Percentiles rank a stretch among this genome's conserved stretches.
These are phyloP conservation scores for Axinella damicornis DNA, from an alignment of 37 sponge, comb jelly and placozoan species.

Conservation along the genomic window DNA sequence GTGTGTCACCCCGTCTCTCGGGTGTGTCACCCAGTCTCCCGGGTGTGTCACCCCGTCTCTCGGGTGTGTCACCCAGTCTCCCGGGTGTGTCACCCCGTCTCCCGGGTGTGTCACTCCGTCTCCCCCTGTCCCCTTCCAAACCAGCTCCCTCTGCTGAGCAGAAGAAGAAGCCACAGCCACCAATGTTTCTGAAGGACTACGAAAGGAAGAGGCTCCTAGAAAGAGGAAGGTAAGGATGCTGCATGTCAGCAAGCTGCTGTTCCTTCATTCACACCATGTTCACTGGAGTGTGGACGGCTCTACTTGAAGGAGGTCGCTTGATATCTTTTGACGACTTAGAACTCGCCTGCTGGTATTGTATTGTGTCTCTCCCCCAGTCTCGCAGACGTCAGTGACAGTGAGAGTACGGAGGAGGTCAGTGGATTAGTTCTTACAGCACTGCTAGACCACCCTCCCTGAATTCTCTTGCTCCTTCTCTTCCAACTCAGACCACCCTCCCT, in stretches of 20 bases:
- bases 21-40: no score
- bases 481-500: not conserved
- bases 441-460: not conserved
- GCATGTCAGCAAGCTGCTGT: not conserved
- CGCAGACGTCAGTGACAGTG: constrained; percentile 58
- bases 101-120: not conserved
- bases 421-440: not conserved
- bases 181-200: constrained; percentile 89
- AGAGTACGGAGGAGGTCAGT: constrained; percentile 51
- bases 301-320: no score
- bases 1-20: not conserved
- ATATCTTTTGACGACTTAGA: no score
- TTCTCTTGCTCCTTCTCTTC: not conserved
- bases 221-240: constrained; percentile 65
- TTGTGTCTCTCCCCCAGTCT: not conserved
- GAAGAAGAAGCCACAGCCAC: constrained; percentile 27
- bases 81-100: not conserved
- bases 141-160: not conserved
- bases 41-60: not conserved
- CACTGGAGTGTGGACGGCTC: no score
- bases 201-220: constrained; percentile 86
- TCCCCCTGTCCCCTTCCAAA: not conserved
- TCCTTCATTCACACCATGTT: no score
- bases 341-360: not conserved
- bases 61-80: no score